Conservation (phyloP, 2,797 vertebrate species). For the Pseudopleuronectes americanus region DNA sequence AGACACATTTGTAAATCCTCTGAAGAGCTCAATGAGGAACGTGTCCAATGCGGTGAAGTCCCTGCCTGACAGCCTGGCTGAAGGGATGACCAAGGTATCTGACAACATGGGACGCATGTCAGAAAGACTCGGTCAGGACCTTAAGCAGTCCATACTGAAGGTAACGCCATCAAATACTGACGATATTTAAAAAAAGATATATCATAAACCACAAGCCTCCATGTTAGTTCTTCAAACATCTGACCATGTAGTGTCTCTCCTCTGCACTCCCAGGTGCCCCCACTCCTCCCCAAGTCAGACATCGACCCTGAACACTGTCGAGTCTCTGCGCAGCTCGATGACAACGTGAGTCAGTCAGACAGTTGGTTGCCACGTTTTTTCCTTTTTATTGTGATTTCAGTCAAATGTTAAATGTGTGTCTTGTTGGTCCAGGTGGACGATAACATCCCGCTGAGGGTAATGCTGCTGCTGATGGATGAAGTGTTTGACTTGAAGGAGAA, state of each 20-base stretch:
- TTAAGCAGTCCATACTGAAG: constrained; percentile 98
- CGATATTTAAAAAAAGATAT: too few species aligned
- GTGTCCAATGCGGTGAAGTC: constrained; percentile 97
- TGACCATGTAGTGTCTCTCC: not conserved
- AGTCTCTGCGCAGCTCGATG: constrained; percentile 95
- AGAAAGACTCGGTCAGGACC: constrained; percentile 95
- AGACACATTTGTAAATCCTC: constrained; percentile 98
- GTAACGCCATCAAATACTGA: constrained; percentile 71
- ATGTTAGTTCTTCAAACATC: not conserved
- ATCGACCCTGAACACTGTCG: constrained; percentile 95
- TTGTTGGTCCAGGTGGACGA: constrained; percentile 90
- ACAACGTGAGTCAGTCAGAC: constrained; percentile 88
- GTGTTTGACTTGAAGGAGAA: constrained; percentile 98
- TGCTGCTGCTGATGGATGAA: constrained; percentile 99
- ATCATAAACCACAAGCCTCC: not conserved
- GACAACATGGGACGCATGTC: constrained; percentile 99
- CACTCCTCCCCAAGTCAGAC: constrained; percentile 90
- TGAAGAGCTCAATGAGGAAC: constrained; percentile 98
- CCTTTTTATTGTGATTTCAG: not conserved
- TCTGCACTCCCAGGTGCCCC: constrained; percentile 73
- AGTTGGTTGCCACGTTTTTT: not conserved
- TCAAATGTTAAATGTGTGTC: not conserved
- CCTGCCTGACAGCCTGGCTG: constrained; percentile 96
- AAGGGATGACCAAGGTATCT: constrained; percentile 98
- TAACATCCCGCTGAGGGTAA: constrained; percentile 95